phyloP scores from a whole-genome alignment of 2,113 vertebrate genomes.

The Petrocephalus zakoni region DNA sequence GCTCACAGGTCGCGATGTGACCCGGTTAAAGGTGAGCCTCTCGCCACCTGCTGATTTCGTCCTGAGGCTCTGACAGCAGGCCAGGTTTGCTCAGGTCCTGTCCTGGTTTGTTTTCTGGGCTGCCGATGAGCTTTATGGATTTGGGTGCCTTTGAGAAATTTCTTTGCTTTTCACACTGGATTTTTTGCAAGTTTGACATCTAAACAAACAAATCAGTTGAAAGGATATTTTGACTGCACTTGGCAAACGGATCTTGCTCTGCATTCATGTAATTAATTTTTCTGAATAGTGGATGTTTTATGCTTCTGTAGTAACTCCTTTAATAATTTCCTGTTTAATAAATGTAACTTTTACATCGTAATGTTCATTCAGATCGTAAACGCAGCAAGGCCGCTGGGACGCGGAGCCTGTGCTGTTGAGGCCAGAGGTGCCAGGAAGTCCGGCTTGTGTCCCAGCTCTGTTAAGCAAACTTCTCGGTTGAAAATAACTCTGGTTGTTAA shows the following conservation, averaged over 20 bases:
- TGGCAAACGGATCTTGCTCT: not conserved
- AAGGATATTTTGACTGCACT: not conserved
- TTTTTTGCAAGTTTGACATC: not conserved
- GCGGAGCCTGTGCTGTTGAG: not conserved
- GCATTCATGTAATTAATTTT: not conserved
- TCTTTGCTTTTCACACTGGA: not conserved
- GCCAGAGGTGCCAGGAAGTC: not conserved
- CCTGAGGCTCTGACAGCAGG: not conserved
- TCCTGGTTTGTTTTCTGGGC: not conserved
- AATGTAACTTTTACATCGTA: not conserved
- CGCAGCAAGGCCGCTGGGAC: not conserved
- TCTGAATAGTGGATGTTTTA: not conserved
- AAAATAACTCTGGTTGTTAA: not conserved
- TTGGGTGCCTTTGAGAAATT: not conserved
- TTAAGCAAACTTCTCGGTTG: not conserved
- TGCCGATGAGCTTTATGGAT: not conserved
- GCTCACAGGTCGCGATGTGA: constrained; percentile 27
- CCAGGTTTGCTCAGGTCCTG: not conserved
- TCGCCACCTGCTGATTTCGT: not conserved
- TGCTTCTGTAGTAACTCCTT: not conserved
- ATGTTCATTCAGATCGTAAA: not conserved
- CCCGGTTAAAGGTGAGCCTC: constrained; percentile 10
- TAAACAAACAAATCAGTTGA: not conserved
- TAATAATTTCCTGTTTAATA: not conserved
- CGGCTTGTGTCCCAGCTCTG: not conserved